Evolutionary conservation across 2,797 vertebrate genomes (phyloP), one percentile per base, ranked within the genome.

Genomic region (Pangasius mekongensis): DNA sequence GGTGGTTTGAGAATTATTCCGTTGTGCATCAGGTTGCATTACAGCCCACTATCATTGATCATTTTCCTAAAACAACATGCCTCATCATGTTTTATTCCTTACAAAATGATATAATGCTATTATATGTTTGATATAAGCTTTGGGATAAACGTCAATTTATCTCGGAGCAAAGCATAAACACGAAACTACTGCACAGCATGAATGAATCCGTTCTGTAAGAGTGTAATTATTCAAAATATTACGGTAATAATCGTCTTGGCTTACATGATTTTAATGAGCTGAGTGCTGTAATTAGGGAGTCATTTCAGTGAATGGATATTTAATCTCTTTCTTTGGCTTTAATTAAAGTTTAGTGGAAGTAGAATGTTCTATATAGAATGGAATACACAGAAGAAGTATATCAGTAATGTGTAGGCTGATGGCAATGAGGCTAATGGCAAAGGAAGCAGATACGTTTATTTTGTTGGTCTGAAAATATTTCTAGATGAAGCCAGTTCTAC

Each of bases 181-280:
- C 20, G 7, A 24, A 60, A 54, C 3, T 39, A 3, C 20, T 8
- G 22, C 27, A 24, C 3, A 22, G 52, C 30, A 43, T 0, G 16
- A 52, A n/a, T 18, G 1, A 77, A 77, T 49, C 73, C 11, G 5
- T 36, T 58, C 30, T 58, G 27, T 33, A 56, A 39, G 20, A 49
- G 3, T 71, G 4, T 20, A 87, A 49, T 84, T 62, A 18, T 62
- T 67, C 81, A 54, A 18, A 56, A 66, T 67, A 0, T 39, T 77
- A 80, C 88, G 88, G 89, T 93, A 92, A 93, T 90, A 89, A 92
- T 84, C 88, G 89, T 90, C 67, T 87, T 83, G 91, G 92, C 94
- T 93, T 94, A 94, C 92, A 92, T 56, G 87, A 4, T 73, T 91
- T 92, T 93, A 94, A 95, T 94, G 90, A 94, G 92, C 85, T 92